Evolutionary conservation across 2,797 vertebrate species (phyloP).

Genomic region (Prionace glauca): DNA sequence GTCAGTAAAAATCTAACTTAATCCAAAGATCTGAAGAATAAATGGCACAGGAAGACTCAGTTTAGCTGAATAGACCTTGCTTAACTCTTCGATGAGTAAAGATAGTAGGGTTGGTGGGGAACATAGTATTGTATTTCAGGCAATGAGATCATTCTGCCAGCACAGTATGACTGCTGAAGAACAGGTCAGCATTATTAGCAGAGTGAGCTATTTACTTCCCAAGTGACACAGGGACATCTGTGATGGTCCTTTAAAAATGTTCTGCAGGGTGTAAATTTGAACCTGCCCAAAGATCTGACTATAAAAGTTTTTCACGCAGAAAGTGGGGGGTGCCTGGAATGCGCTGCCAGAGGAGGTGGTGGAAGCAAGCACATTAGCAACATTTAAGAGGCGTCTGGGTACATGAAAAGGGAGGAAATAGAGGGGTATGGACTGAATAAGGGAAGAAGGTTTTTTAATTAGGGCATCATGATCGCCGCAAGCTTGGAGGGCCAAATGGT

Average conservation of each 20-base stretch:
- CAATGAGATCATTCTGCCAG: neutral
- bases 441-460: too few relatives aligned
- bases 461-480: too few relatives aligned
- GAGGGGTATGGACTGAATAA: too few relatives aligned
- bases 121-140: neutral
- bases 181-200: neutral
- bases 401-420: too few relatives aligned
- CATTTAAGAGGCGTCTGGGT: too few relatives aligned
- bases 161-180: neutral
- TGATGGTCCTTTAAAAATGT: neutral
- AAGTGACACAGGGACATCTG: neutral
- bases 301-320: too few relatives aligned
- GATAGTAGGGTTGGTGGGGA: neutral
- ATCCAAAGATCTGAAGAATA: neutral
- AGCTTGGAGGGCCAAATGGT: too few relatives aligned
- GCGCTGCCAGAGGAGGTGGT: too few relatives aligned
- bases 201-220: neutral
- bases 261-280: neutral
- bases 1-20: neutral
- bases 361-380: too few relatives aligned
- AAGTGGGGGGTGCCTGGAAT: too few relatives aligned
- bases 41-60: neutral
- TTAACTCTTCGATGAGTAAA: neutral
- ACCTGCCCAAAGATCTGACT: too few relatives aligned
- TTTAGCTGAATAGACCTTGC: neutral